phyloP scores from a whole-genome alignment of 2,888 invertebrate genomes.

The Alloscopus bannaensis region DNA sequence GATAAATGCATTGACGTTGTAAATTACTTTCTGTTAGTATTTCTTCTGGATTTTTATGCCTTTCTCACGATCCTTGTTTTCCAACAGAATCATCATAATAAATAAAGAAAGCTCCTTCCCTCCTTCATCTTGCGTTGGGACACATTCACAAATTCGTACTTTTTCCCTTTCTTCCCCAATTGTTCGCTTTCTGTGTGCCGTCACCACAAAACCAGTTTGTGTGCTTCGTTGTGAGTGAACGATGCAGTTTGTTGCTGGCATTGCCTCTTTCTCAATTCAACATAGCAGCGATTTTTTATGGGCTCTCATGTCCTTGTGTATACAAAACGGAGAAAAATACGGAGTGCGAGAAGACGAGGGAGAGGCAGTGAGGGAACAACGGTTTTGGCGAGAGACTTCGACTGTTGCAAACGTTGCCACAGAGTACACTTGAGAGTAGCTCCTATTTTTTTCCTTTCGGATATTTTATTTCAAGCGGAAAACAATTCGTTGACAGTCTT shows the following conservation, averaged over 20 bases:
- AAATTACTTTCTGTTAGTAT: slow-evolving; percentile 42
- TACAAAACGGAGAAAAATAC: no score
- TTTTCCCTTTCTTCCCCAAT: slow-evolving; percentile 12
- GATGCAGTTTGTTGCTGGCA: slow-evolving; percentile 8
- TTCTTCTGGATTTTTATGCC: slow-evolving; percentile 13
- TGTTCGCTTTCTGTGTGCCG: slow-evolving; percentile 27
- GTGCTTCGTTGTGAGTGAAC: slow-evolving; percentile 14
- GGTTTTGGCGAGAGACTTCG: no score
- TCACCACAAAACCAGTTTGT: background rate
- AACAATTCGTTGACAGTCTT: slow-evolving; percentile 61
- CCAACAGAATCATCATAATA: slow-evolving; percentile 42
- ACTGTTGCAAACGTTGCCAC: background rate
- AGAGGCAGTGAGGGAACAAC: no score
- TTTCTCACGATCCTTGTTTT: no score
- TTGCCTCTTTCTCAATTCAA: slow-evolving; percentile 45
- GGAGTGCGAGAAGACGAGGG: no score
- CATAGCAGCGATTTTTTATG: no score
- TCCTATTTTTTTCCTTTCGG: slow-evolving; percentile 11
- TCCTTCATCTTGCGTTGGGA: slow-evolving; percentile 1
- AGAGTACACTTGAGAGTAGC: no score
- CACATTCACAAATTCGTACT: slow-evolving; percentile 19
- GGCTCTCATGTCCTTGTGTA: slow-evolving; percentile 34
- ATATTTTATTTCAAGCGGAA: slow-evolving; percentile 62
- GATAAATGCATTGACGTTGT: slow-evolving; percentile 41
- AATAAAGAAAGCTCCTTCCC: slow-evolving; percentile 32